These are phyloP conservation scores for Eriocheir sinensis DNA, from an alignment of 1,140 invertebrate species.

Conservation along the genomic window DNA sequence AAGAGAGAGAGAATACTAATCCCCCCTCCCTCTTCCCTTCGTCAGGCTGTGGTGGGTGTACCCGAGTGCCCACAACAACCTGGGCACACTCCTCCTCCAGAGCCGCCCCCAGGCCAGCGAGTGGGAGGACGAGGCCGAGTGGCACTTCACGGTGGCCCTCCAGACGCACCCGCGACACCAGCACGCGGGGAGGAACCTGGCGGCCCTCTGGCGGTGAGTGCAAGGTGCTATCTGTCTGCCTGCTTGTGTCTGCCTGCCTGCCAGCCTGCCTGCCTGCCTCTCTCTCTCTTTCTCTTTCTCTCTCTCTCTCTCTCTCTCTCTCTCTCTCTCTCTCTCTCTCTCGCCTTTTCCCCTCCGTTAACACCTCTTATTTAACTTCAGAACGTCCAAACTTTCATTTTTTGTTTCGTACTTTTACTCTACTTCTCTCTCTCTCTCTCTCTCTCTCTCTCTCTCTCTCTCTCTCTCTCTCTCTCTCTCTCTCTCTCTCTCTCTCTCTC, in stretches of 20 bases:
- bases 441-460: neutral
- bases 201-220: conserved; percentile 58
- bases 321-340: conserved; percentile 27
- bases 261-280: neutral
- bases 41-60: conserved; percentile 63
- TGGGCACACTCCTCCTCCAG: conserved; percentile 50
- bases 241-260: neutral
- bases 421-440: neutral
- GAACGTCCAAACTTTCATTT: too few species aligned
- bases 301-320: conserved; percentile 12
- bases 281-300: neutral
- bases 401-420: too few species aligned
- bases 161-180: conserved; percentile 47
- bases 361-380: too few species aligned
- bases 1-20: neutral
- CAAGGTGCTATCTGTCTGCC: neutral
- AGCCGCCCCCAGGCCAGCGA: neutral
- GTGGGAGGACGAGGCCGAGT: conserved; percentile 51
- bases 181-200: conserved; percentile 53
- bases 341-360: neutral
- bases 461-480: neutral
- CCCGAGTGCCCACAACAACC: conserved; percentile 68
- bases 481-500: neutral
- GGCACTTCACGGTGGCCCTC: conserved; percentile 63
- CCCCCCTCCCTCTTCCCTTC: too few species aligned